Conservation (phyloP, 1,140 invertebrate genomes). For the Drosophila rufa region DNA sequence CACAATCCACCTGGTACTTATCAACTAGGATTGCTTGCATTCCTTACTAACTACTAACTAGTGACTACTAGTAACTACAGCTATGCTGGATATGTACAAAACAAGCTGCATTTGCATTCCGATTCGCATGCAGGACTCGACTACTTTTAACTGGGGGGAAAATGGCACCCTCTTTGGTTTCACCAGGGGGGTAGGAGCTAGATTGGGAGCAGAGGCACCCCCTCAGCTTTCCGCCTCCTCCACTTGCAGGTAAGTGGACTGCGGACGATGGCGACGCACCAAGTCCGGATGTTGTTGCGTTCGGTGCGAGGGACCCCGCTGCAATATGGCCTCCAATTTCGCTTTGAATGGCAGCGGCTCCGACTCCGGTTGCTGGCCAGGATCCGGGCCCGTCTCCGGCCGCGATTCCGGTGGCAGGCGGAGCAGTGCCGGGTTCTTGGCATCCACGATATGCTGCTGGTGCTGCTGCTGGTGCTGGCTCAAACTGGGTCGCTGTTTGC, state of each 20-base stretch:
- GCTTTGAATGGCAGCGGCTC: slow-evolving; percentile 74
- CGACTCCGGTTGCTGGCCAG: slow-evolving; percentile 27
- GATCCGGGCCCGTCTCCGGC: slow-evolving; percentile 23
- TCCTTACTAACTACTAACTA: slow-evolving; percentile 46
- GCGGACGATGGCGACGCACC: slow-evolving; percentile 58
- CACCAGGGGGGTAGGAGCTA: background rate
- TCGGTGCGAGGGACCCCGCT: slow-evolving; percentile 79
- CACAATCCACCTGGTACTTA: slow-evolving; percentile 47
- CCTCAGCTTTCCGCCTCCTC: slow-evolving; percentile 51
- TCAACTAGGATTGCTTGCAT: slow-evolving; percentile 62
- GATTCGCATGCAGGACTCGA: slow-evolving; percentile 22
- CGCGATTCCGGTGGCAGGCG: slow-evolving; percentile 21
- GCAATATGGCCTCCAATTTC: slow-evolving; percentile 82
- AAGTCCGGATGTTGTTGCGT: slow-evolving; percentile 68
- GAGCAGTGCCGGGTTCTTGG: slow-evolving; percentile 53
- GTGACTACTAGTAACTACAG: slow-evolving; percentile 36
- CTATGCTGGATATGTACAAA: slow-evolving; percentile 45
- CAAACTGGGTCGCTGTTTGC: slow-evolving; percentile 79
- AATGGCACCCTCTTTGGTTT: slow-evolving; percentile 48
- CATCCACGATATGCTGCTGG: slow-evolving; percentile 56
- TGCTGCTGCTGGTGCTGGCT: slow-evolving; percentile 40
- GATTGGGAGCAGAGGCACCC: background rate
- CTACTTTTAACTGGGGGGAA: slow-evolving; percentile 32
- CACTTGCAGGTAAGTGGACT: slow-evolving; percentile 59
- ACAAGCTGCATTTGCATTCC: slow-evolving; percentile 43